These are phyloP conservation scores for Lysandra coridon DNA, from an alignment of 2,888 invertebrate genomes.

Conservation along the genomic window DNA sequence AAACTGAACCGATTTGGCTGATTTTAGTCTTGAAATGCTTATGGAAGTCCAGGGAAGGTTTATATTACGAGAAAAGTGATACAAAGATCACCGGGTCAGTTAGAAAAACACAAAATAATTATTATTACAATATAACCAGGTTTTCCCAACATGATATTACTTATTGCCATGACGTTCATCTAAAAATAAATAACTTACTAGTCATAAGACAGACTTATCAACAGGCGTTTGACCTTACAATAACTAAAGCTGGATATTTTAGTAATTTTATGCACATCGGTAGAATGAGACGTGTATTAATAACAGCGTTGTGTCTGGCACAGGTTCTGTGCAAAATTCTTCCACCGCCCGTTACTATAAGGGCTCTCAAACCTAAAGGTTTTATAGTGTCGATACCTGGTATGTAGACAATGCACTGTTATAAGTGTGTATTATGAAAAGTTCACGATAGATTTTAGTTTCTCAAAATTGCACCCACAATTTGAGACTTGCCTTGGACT, in stretches of 20 bases:
- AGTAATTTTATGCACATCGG: background rate
- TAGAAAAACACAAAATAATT: background rate
- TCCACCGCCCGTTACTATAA: background rate
- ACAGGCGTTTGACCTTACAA: background rate
- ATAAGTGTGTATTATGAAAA: background rate
- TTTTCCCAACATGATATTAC: background rate
- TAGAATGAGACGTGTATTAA: background rate
- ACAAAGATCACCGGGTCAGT: too few relatives aligned
- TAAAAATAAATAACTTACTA: background rate
- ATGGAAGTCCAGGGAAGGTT: too few relatives aligned
- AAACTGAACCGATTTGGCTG: too few relatives aligned
- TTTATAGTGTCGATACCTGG: background rate
- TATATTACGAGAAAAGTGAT: too few relatives aligned
- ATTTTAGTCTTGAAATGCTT: too few relatives aligned
- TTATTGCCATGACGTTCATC: background rate
- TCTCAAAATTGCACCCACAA: background rate
- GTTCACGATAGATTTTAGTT: background rate
- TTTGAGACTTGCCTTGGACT: background rate
- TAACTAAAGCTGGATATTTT: background rate
- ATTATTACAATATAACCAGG: background rate
- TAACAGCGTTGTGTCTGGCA: background rate
- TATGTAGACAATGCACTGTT: background rate
- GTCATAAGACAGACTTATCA: background rate
- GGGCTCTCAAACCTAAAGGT: constrained; percentile 9
- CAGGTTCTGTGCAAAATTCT: background rate